Evolutionary conservation across 2,797 vertebrate species (phyloP).

Genomic region (Pipistrellus kuhlii): DNA sequence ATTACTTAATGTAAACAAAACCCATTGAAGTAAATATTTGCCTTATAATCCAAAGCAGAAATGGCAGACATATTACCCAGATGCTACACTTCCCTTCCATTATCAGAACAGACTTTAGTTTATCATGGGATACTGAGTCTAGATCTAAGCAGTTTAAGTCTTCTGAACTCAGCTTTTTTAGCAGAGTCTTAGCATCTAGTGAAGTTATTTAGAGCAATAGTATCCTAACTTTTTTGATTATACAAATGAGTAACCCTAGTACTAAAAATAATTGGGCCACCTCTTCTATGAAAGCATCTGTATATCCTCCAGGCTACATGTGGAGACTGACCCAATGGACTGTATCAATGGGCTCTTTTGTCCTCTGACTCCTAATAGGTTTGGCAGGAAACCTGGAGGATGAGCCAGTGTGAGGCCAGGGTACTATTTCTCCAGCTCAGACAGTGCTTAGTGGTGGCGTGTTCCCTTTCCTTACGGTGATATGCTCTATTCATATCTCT

Average conservation of each 20-base stretch:
- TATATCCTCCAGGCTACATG: background rate
- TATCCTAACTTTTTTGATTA: background rate
- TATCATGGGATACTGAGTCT: background rate
- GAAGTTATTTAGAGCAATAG: background rate
- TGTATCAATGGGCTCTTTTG: background rate
- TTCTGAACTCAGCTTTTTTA: background rate
- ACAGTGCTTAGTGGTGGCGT: no score
- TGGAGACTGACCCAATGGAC: background rate
- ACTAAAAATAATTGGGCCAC: background rate
- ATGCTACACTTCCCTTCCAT: background rate
- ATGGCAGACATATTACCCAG: background rate
- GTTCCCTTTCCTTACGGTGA: background rate
- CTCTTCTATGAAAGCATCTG: background rate
- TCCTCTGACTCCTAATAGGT: background rate
- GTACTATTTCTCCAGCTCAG: background rate
- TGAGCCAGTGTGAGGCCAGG: background rate
- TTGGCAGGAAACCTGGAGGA: background rate
- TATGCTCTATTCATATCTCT: background rate
- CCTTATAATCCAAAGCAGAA: conserved; percentile 11
- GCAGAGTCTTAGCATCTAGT: background rate
- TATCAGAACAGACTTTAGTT: background rate
- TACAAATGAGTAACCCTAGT: background rate
- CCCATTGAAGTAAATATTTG: background rate
- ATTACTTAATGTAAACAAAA: conserved; percentile 29
- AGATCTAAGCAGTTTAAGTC: background rate